Base-by-base conservation (phyloP, 2,113 vertebrate species). In the Passer montanus region DNA sequence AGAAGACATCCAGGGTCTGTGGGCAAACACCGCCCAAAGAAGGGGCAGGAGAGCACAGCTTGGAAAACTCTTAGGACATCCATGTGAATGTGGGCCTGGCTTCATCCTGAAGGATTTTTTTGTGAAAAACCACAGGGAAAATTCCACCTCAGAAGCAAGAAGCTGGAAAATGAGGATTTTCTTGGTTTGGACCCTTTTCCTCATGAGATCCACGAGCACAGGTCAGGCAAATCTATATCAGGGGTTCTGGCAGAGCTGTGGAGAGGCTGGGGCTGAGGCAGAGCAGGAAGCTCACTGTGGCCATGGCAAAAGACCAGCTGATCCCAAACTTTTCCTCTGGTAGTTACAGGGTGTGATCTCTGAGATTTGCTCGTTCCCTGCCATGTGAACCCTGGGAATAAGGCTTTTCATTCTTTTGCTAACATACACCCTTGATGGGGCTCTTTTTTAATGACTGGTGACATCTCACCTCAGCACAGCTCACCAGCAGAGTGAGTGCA, bases 341-440 rank as follows among this genome's bases (percentile, higher is more conserved):
- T 0, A 13, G 24, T 56, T 52, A 23, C 22, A 9, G 39, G 15
- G 52, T 0, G 0, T n/a, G 35, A 31, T 28, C 31, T 80, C 53
- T 58, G 31, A 49, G 28, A 33, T 43, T 4, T 6, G 3, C 24
- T 59, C 24, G 22, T 21, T 23, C 24, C 39, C 35, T 77, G 19
- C 30, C n/a, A 4, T 3, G 4, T 4, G 35, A 63, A 47, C 19
- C 9, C 28, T 41, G 27, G 6, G 6, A 37, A 28, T 11, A 41
- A 28, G 28, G 33, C 11, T 72, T 92, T 84, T 58, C 44, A 7
- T 43, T 49, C 15, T 2, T 46, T 41, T 43, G 46, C n/a, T 62
- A 26, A 52, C 13, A 37, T 0, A 1, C 5, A 12, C 0, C 2
- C 6, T 33, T 55, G 20, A 43, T 3, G 1, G 22, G 17, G 26